Percentiles rank a stretch among this genome's conserved stretches.
Evolutionary conservation across 2,888 invertebrate genomes (phyloP).

Genomic region (Deilephila porcellus): DNA sequence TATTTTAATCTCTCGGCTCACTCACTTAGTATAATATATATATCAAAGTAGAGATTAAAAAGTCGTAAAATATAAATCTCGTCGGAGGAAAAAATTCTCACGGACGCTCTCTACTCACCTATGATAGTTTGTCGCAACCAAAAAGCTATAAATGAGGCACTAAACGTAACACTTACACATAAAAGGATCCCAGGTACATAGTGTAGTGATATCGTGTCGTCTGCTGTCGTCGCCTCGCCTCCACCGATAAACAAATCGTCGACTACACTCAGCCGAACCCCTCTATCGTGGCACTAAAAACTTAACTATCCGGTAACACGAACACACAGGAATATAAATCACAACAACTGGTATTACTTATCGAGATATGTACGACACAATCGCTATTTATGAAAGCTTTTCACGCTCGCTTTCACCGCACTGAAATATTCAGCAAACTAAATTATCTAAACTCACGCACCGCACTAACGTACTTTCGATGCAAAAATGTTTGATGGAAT

Average conservation of each 20-base stretch:
- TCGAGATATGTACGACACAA: slow-evolving; percentile 77
- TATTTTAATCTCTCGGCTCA: slow-evolving; percentile 28
- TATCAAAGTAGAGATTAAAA: slow-evolving; percentile 32
- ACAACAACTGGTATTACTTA: slow-evolving; percentile 73
- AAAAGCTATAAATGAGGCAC: slow-evolving; percentile 75
- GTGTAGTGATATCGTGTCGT: slow-evolving; percentile 73
- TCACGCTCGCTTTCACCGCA: slow-evolving; percentile 56
- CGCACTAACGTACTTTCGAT: slow-evolving; percentile 50
- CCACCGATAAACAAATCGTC: slow-evolving; percentile 78
- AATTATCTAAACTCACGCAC: slow-evolving; percentile 62
- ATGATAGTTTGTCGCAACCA: slow-evolving; percentile 61
- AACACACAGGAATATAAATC: slow-evolving; percentile 79
- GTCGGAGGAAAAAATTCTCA: slow-evolving; percentile 41
- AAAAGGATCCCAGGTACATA: slow-evolving; percentile 73
- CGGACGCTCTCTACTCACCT: slow-evolving; percentile 46
- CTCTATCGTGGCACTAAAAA: slow-evolving; percentile 80
- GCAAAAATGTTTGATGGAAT: slow-evolving; percentile 51
- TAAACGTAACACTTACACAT: slow-evolving; percentile 80
- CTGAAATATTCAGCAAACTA: slow-evolving; percentile 42
- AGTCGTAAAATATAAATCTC: slow-evolving; percentile 30
- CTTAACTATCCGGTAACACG: slow-evolving; percentile 81
- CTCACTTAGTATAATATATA: slow-evolving; percentile 30
- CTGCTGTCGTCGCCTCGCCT: slow-evolving; percentile 75
- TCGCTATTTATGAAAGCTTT: slow-evolving; percentile 65
- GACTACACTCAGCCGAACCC: slow-evolving; percentile 68